Base-by-base conservation (phyloP, 2,888 invertebrate species). In the Apotomis turbidana region DNA sequence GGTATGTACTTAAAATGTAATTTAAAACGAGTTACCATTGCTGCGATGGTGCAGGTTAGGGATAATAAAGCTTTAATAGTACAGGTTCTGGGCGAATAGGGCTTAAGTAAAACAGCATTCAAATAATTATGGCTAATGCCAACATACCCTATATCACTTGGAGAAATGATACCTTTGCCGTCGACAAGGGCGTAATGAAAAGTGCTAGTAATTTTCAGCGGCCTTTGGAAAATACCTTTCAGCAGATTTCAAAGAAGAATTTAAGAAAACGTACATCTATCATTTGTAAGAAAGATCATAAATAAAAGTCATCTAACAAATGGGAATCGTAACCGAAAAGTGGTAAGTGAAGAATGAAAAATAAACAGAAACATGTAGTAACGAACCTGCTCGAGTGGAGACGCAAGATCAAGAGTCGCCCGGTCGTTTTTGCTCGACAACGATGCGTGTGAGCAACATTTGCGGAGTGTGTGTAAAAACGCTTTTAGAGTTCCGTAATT, bases 391-490 rank as follows among this genome's bases (percentile, higher is more conserved):
- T 76, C 70, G 76, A 74, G 74, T 78, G 77, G 78, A 80, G 79
- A 76, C 78, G 74, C 77, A 79, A 81, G 81, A 83, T 80, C 79
- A 82, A 84, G 82, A 85, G 80, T 79, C 78, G 80, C 79, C 82
- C 80, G 80, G 81, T 78, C 79, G 81, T 88, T 90, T 89, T 90
- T 90, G 85, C 84, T 79, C 78, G 76, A 80, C 74, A 78, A 74
- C 87, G 81, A 81, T 87, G 89, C 87, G 87, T 89, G 88, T 87
- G 89, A 89, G 85, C 89, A 71, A 89, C 92, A 92, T 90, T 88
- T 90, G 90, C 85, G 80, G 79, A 81, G 86, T 87, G 87, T 87
- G 87, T 85, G 80, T 72, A 72, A 72, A 72, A 72, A 68, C 51
- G 66, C 68, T 68, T 71, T 72, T 68, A 59, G 72, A 63, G 72